Conservation (phyloP, 2,113 vertebrate species). For the Oreamnos americanus region DNA sequence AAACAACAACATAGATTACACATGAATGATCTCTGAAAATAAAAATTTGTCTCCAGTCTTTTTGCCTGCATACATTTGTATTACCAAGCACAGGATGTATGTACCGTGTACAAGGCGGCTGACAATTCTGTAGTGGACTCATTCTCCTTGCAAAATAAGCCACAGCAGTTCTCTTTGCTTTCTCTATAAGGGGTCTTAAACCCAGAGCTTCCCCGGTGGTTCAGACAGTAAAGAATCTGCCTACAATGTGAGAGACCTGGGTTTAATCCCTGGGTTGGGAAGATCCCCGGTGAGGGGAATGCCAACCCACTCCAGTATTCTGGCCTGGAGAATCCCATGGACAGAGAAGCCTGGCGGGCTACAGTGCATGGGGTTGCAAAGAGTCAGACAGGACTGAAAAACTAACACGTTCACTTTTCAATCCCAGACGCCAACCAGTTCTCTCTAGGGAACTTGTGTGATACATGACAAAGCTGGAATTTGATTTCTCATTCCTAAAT, state of each 20-base stretch:
- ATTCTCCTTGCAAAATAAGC: background rate
- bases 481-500: background rate
- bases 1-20: constrained; percentile 57
- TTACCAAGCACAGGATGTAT: background rate
- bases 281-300: background rate
- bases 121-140: background rate
- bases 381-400: background rate
- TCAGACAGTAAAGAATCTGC: background rate
- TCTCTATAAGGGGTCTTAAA: background rate
- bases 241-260: background rate
- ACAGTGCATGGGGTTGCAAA: background rate
- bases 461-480: background rate
- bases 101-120: background rate
- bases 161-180: background rate
- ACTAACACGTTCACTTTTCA: background rate
- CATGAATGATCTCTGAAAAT: constrained; percentile 48
- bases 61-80: background rate
- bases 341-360: background rate
- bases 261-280: background rate
- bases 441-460: background rate
- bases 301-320: background rate
- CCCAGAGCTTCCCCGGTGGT: background rate
- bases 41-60: background rate
- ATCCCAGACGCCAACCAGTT: background rate
- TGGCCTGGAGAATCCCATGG: background rate